Conservation (phyloP, 1,140 invertebrate species). For the Philaenus spumarius region DNA sequence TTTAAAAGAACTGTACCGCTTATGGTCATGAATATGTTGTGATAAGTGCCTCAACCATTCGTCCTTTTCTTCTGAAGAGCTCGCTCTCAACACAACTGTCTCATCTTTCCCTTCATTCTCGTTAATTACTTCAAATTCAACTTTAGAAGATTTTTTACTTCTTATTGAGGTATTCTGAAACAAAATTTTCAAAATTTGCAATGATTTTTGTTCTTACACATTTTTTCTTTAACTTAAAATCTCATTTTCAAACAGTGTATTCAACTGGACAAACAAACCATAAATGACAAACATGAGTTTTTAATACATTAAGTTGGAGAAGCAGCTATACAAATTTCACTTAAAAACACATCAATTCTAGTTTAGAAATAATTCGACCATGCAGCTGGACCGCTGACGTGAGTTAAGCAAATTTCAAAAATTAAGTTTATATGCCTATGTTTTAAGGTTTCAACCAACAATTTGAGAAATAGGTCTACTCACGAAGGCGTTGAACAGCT, state of each 20-base stretch:
- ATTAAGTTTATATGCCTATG: no score
- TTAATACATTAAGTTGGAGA: no score
- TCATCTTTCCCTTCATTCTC: constrained; percentile 39
- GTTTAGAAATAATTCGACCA: no score
- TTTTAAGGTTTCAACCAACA: no score
- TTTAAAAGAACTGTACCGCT: constrained; percentile 28
- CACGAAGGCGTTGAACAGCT: no score
- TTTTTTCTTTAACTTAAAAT: not conserved
- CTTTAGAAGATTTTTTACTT: not conserved
- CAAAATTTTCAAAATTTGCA: constrained; percentile 7
- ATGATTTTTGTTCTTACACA: not conserved
- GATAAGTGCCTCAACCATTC: constrained; percentile 44
- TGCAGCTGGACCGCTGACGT: no score
- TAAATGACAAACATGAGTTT: not conserved
- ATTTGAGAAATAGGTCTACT: no score
- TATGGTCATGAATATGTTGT: constrained; percentile 45
- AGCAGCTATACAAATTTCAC: no score
- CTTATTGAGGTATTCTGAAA: constrained; percentile 40
- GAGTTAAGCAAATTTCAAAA: no score
- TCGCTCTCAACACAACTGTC: constrained; percentile 35
- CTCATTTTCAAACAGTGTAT: not conserved
- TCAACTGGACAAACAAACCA: not conserved
- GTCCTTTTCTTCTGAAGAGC: constrained; percentile 40
- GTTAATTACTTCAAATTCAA: constrained; percentile 41
- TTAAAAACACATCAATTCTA: no score